Conservation (phyloP, 2,113 vertebrate genomes). For the Lepus americanus region DNA sequence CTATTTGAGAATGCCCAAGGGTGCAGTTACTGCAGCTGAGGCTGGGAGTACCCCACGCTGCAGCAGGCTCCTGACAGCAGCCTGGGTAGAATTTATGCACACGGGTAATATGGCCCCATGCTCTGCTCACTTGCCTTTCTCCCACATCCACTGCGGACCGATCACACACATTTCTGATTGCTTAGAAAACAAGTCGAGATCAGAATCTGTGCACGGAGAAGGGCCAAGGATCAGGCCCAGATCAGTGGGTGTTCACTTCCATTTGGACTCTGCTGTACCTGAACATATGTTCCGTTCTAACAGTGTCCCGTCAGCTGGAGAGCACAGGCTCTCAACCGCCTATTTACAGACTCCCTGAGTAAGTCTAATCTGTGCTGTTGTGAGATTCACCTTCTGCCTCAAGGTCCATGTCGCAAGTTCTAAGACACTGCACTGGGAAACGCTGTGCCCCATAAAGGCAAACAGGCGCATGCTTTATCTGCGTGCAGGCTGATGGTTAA, state of each 20-base stretch:
- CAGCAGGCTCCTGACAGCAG: slow-evolving; percentile 26
- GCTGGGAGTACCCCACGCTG: background rate
- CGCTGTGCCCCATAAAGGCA: background rate
- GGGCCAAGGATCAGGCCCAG: background rate
- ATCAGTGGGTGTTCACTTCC: background rate
- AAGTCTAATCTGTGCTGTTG: background rate
- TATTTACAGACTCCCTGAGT: background rate
- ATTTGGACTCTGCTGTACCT: background rate
- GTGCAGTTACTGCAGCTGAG: slow-evolving; percentile 48
- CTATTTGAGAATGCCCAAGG: slow-evolving; percentile 62
- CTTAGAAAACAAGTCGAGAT: slow-evolving; percentile 48
- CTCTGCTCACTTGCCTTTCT: slow-evolving; percentile 43
- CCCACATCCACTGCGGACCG: background rate
- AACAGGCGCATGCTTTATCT: background rate
- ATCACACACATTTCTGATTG: slow-evolving; percentile 12
- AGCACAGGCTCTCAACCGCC: background rate
- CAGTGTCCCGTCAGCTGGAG: background rate
- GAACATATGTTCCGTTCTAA: background rate
- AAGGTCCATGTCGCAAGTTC: background rate
- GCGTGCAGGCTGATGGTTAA: background rate
- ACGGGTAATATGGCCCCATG: background rate
- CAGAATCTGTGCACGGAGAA: background rate
- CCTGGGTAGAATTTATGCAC: slow-evolving; percentile 53
- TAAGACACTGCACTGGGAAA: background rate
- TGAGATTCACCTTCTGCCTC: slow-evolving; percentile 8